phyloP scores from a whole-genome alignment of 2,113 vertebrate genomes.

The Brachypteracias leptosomus region DNA sequence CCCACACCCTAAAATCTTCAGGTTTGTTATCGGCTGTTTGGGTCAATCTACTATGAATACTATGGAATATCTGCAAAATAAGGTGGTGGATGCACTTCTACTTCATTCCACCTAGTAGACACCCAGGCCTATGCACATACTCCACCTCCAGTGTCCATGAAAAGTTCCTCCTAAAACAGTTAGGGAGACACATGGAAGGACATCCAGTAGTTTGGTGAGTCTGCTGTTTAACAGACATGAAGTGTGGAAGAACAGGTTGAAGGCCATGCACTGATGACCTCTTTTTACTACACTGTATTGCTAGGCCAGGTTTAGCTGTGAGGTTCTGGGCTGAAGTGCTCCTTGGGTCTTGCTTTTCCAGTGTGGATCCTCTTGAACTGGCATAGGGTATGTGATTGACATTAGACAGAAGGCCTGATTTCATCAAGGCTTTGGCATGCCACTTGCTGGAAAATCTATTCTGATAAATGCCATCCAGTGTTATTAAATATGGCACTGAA shows the following conservation, averaged over 20 bases:
- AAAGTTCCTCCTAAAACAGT: neutral
- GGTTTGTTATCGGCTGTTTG: neutral
- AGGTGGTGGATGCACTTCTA: neutral
- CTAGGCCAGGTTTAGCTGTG: neutral
- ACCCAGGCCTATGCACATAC: neutral
- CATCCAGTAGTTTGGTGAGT: neutral
- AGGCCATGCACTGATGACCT: neutral
- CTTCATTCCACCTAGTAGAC: neutral
- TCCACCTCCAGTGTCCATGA: neutral
- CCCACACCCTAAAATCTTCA: neutral
- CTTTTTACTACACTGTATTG: neutral
- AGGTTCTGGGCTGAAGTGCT: neutral
- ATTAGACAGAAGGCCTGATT: conserved; percentile 45
- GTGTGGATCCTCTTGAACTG: neutral
- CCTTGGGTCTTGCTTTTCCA: neutral
- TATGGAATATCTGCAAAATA: neutral
- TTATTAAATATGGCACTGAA: conserved; percentile 30
- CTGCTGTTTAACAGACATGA: neutral
- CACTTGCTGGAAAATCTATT: conserved; percentile 56
- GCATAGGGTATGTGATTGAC: conserved; percentile 37
- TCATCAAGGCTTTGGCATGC: conserved; percentile 48
- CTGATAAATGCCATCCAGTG: neutral
- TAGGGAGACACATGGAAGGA: neutral
- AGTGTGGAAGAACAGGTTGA: neutral
- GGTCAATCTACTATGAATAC: neutral